A percentile compares a stretch with the other conserved stretches of the same genome.
Conservation (phyloP, 2,797 vertebrate genomes). For the Decapterus maruadsi region DNA sequence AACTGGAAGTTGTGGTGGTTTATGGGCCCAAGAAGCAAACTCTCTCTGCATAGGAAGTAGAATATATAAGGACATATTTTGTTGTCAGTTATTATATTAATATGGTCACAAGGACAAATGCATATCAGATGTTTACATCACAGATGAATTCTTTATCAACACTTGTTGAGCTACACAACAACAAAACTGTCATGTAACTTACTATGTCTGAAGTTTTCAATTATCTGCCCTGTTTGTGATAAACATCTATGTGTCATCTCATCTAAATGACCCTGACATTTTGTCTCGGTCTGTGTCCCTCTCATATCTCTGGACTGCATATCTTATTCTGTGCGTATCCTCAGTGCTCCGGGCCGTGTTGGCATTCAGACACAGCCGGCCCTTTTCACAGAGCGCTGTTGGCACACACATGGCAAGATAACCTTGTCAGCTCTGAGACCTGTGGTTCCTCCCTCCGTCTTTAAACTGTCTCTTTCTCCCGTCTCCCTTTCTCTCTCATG, state of each 20-base stretch:
- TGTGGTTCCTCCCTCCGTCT: slow-evolving; percentile 7
- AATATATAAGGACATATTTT: neutral
- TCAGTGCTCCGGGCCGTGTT: slow-evolving; percentile 45
- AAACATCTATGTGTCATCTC: neutral
- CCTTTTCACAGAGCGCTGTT: slow-evolving; percentile 55
- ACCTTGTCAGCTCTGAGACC: slow-evolving; percentile 61
- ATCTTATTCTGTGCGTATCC: slow-evolving; percentile 61
- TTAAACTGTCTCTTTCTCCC: slow-evolving; percentile 9
- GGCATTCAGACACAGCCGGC: slow-evolving; percentile 65
- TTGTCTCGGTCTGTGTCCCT: slow-evolving; percentile 32
- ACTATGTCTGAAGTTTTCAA: neutral
- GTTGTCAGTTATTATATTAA: neutral
- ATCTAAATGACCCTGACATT: slow-evolving; percentile 30
- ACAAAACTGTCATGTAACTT: neutral
- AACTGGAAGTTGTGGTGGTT: neutral
- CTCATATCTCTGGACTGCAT: slow-evolving; percentile 54
- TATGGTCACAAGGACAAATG: neutral
- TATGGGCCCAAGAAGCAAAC: neutral
- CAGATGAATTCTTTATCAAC: neutral
- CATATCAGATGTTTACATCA: neutral
- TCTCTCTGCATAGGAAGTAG: too few species aligned
- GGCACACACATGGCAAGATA: slow-evolving; percentile 48
- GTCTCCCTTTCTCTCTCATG: slow-evolving; percentile 8
- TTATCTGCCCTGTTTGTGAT: neutral
- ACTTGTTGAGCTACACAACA: neutral